Evolutionary conservation across 2,888 invertebrate species (phyloP), one percentile per base, ranked within the genome.

Genomic region (Buathra laborator): DNA sequence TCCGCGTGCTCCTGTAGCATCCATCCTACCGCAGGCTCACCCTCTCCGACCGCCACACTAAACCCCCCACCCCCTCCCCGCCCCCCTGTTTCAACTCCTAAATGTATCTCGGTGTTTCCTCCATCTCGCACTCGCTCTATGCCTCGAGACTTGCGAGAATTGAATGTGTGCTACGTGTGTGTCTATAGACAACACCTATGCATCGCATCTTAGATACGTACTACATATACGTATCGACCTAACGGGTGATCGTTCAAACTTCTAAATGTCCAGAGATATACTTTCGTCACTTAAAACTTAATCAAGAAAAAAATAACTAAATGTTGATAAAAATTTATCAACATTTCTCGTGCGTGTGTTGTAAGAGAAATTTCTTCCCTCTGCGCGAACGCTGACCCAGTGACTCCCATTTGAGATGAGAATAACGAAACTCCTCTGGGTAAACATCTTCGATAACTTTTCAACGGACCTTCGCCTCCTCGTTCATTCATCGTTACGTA

Each of bases 1-100:
- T 92, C 92, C 92, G 93, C 91, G 90, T 89, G 89, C 81, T 80
- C 75, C 86, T 90, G 88, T 89, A 90, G 89, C 92, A 92, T 92
- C 91, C 91, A 89, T 89, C 89, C 93, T 90, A 89, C 90, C 89
- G 89, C 90, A 89, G 88, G 89, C 89, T 88, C 88, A 86, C 88
- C 87, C 89, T 85, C 88, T 79, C 80, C 84, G 83, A 77, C 89
- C 85, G 84, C 84, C 83, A 74, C 86, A 72, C 83, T 44, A 66
- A 71, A 51, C 83, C 85, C 29, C 81, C 85, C 77, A 81, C 68
- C 44, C 70, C 68, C 72, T 66, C 67, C 85, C 85, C 75, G 19
- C 51, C 70, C 68, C 80, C 56, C 83, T 70, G 72, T 86, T 85
- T 86, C 84, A 81, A 87, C 80, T 86, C 83, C 81, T 88, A 81